Evolutionary conservation across 2,888 invertebrate species (phyloP).

Genomic region (Patella caerulea): DNA sequence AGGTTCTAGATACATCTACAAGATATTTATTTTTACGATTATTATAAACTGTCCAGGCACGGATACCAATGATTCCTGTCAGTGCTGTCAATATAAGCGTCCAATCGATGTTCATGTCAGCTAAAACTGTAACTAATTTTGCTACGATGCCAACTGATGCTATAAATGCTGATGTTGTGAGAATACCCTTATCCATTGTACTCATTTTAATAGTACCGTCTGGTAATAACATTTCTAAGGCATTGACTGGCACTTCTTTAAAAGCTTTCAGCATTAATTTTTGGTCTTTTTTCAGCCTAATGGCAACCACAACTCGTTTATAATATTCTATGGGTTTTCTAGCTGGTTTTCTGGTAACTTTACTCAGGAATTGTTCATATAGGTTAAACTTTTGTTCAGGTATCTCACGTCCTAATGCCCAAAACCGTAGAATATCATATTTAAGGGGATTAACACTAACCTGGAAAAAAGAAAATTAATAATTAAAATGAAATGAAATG

Average conservation of each 20-base stretch:
- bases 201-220: conserved; percentile 64
- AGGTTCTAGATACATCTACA: conserved; percentile 57
- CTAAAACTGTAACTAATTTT: conserved; percentile 60
- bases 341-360: conserved; percentile 27
- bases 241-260: conserved; percentile 67
- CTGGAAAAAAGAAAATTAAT: conserved; percentile 43
- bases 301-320: conserved; percentile 68
- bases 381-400: conserved; percentile 47
- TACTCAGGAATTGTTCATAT: conserved; percentile 32
- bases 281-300: conserved; percentile 66
- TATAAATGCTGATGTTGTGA: conserved; percentile 47
- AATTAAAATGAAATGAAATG: conserved; percentile 2
- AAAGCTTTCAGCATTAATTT: conserved; percentile 69
- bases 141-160: conserved; percentile 56
- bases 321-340: conserved; percentile 57
- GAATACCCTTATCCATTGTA: conserved; percentile 54
- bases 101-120: conserved; percentile 56
- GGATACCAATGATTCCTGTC: conserved; percentile 50
- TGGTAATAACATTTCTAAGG: conserved; percentile 66
- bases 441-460: conserved; percentile 63
- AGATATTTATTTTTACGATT: conserved; percentile 62
- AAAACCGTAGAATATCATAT: conserved; percentile 68
- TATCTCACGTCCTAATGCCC: conserved; percentile 66
- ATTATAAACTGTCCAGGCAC: conserved; percentile 58
- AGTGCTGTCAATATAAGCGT: conserved; percentile 54